Base-by-base conservation (phyloP, 1,140 invertebrate genomes). In the Ostrea edulis region DNA sequence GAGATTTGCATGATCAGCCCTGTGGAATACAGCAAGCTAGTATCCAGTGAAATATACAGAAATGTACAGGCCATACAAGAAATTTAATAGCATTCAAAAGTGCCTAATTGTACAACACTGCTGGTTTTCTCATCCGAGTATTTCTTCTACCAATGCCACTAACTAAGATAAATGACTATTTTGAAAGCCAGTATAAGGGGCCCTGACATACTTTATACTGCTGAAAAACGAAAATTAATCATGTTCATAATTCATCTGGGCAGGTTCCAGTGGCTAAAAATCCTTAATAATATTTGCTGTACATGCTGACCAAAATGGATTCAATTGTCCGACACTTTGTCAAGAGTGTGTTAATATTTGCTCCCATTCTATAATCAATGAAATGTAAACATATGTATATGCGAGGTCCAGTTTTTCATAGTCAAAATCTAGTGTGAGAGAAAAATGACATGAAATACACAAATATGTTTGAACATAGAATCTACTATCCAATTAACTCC, bases 401-500 rank as follows among this genome's bases (percentile, higher is more conserved):
- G 68, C 68, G 11, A 8, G 68, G 68, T 77, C 68, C 68, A 77
- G 25, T 77, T 77, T 77, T 77, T 14, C 68, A 77, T 12, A 25
- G 68, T 12, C 29, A 77, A 25, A 35, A 77, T 14, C 68, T 11
- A 35, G 25, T 35, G 29, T 14, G 29, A 29, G 22, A 77, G 25
- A 77, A 77, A 14, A 29, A 35, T 25, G 25, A 35, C 68, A 77
- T 29, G 68, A 77, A 77, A 77, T 77, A 25, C 11, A 35, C 68
- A 77, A 77, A 77, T 35, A 77, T 77, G 22, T 77, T 77, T 77
- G 29, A 22, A 29, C 25, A 77, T 12, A 77, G 29, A 29, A 29
- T 77, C 68, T 29, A 77, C 68, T 77, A 77, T 77, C 68, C 68
- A 77, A 77, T 77, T 77, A 77, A 77, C 68, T 77, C 9, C 68